Conservation (phyloP, 2,797 vertebrate genomes). For the Choloepus didactylus region DNA sequence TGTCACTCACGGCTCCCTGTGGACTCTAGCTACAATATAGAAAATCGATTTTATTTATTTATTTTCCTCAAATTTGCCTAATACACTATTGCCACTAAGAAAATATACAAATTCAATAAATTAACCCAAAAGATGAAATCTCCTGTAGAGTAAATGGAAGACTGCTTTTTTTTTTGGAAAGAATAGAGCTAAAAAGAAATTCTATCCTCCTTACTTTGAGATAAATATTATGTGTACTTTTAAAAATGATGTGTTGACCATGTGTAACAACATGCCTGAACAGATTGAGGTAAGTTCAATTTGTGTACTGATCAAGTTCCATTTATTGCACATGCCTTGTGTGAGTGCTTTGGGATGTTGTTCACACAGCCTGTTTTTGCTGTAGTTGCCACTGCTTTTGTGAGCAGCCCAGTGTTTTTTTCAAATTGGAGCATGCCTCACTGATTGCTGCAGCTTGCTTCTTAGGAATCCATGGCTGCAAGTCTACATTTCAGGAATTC, state of each 20-base stretch:
- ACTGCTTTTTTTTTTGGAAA: not conserved
- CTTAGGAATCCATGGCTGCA: conserved; percentile 13
- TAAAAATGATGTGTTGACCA: not conserved
- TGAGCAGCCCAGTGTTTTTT: conserved; percentile 59
- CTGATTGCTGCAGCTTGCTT: not conserved
- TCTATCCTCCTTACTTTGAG: not conserved
- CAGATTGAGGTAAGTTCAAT: not conserved
- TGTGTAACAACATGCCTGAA: not conserved
- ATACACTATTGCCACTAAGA: conserved; percentile 2
- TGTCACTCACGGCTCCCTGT: conserved; percentile 27
- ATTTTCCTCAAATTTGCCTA: conserved; percentile 25
- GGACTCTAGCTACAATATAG: not conserved
- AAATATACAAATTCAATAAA: conserved; percentile 40
- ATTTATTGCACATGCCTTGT: not conserved
- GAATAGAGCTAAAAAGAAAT: not conserved
- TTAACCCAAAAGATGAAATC: conserved; percentile 32
- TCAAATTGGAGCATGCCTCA: conserved; percentile 40
- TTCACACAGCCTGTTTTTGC: conserved; percentile 20
- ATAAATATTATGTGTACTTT: not conserved
- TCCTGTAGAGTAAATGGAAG: conserved; percentile 27
- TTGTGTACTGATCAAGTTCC: not conserved
- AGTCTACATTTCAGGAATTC: conserved; percentile 44
- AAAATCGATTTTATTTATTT: conserved; percentile 64
- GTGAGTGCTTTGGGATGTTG: not conserved
- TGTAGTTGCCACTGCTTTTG: conserved; percentile 38